These are phyloP conservation scores for Nibea coibor DNA, from an alignment of 2,113 vertebrate genomes.

Conservation along the genomic window DNA sequence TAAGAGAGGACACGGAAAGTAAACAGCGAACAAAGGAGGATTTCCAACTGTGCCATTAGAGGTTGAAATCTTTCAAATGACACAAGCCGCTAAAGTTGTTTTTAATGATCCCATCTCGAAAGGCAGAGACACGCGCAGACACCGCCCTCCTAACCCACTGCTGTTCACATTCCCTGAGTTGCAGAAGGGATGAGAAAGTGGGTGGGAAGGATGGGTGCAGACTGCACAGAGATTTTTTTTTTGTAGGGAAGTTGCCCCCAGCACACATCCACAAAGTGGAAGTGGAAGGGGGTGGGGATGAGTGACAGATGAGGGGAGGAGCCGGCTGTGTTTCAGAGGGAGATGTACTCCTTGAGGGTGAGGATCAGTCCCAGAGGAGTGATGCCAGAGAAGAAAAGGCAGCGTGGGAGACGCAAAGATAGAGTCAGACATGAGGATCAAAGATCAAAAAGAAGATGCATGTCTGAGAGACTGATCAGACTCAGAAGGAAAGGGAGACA, in stretches of 20 bases:
- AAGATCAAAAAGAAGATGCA: slow-evolving; percentile 30
- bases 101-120: slow-evolving; percentile 43
- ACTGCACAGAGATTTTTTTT: slow-evolving; percentile 1
- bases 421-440: slow-evolving; percentile 34
- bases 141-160: slow-evolving; percentile 13
- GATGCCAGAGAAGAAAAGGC: neutral
- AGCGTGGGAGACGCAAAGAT: neutral
- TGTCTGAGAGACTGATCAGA: slow-evolving; percentile 24
- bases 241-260: slow-evolving; percentile 11
- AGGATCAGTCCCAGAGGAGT: slow-evolving; percentile 32
- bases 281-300: neutral
- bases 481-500: slow-evolving; percentile 1
- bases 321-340: neutral
- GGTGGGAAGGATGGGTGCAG: neutral
- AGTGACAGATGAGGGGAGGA: slow-evolving; percentile 38
- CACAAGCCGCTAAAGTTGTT: slow-evolving; percentile 27
- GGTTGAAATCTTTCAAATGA: slow-evolving; percentile 33
- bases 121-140: slow-evolving; percentile 16
- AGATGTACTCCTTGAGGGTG: neutral
- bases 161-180: slow-evolving; percentile 27
- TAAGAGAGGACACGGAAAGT: slow-evolving; percentile 21
- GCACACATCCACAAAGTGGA: neutral
- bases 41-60: slow-evolving; percentile 23
- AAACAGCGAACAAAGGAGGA: slow-evolving; percentile 26
- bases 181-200: neutral